Conservation (phyloP, 1,140 invertebrate species). For the Hylaeus anthracinus region DNA sequence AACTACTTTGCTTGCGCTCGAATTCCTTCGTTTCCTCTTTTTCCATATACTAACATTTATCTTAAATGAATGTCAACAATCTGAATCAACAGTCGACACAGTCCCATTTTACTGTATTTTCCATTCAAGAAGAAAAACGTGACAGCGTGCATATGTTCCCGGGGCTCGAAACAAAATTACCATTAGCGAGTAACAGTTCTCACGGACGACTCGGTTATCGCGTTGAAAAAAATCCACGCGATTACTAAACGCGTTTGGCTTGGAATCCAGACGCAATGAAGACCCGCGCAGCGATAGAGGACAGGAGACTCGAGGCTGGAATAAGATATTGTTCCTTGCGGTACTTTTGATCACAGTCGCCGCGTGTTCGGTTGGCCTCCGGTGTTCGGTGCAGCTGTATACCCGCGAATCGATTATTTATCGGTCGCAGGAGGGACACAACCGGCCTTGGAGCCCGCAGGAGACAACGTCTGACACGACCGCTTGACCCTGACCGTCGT, state of each 20-base stretch:
- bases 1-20: no score
- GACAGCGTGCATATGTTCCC: no score
- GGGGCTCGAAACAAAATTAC: no score
- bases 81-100: no score
- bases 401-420: slow-evolving; percentile 45
- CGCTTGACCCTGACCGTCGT: neutral
- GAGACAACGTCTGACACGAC: slow-evolving; percentile 4
- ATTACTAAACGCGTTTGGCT: neutral
- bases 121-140: no score
- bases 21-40: no score
- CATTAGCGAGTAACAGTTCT: no score
- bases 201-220: neutral
- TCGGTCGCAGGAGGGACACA: slow-evolving; percentile 33
- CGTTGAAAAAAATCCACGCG: neutral
- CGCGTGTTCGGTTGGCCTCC: slow-evolving; percentile 30
- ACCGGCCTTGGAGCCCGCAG: slow-evolving; percentile 16
- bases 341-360: slow-evolving; percentile 32
- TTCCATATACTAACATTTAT: no score
- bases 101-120: no score
- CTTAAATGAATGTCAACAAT: no score
- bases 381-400: slow-evolving; percentile 30
- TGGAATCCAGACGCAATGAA: neutral
- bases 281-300: neutral
- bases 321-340: slow-evolving; percentile 44
- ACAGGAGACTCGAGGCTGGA: neutral